These are phyloP conservation scores for Idaea biselata DNA, from an alignment of 2,888 invertebrate genomes.

Conservation along the genomic window DNA sequence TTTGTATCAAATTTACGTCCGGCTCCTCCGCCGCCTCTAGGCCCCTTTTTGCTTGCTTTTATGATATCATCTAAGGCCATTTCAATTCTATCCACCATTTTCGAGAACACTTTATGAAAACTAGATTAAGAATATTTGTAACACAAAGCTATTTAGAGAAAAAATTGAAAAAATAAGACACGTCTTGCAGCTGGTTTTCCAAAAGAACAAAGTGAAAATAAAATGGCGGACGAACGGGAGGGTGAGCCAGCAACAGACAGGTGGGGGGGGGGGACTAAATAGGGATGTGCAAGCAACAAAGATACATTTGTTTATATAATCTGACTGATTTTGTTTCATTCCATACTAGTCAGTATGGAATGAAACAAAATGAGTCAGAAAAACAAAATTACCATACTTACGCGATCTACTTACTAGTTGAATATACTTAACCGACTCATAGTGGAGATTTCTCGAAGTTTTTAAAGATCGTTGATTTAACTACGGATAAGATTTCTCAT, in stretches of 20 bases:
- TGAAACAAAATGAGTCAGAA: too few relatives aligned
- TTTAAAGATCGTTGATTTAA: too few relatives aligned
- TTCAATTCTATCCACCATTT: constrained; percentile 97
- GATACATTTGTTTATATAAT: not conserved
- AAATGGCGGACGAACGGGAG: constrained; percentile 17
- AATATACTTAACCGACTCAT: too few relatives aligned
- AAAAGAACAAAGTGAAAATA: constrained; percentile 11
- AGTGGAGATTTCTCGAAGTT: too few relatives aligned
- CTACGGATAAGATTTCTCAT: too few relatives aligned
- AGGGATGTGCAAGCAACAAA: not conserved
- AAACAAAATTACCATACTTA: too few relatives aligned
- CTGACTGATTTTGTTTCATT: not conserved
- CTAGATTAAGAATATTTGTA: not conserved
- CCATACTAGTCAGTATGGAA: too few relatives aligned
- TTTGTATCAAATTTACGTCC: constrained; percentile 71
- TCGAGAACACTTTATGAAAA: constrained; percentile 34
- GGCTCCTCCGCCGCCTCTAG: constrained; percentile 80
- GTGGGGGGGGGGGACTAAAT: not conserved
- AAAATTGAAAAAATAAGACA: not conserved
- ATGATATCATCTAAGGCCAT: constrained; percentile 99
- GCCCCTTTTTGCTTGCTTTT: constrained; percentile 88
- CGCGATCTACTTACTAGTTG: too few relatives aligned
- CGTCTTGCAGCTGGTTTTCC: not conserved
- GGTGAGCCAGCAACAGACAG: not conserved
- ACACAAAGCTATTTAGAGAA: not conserved